phyloP scores from a whole-genome alignment of 1,140 invertebrate genomes.

The Mesaphorura yosii region DNA sequence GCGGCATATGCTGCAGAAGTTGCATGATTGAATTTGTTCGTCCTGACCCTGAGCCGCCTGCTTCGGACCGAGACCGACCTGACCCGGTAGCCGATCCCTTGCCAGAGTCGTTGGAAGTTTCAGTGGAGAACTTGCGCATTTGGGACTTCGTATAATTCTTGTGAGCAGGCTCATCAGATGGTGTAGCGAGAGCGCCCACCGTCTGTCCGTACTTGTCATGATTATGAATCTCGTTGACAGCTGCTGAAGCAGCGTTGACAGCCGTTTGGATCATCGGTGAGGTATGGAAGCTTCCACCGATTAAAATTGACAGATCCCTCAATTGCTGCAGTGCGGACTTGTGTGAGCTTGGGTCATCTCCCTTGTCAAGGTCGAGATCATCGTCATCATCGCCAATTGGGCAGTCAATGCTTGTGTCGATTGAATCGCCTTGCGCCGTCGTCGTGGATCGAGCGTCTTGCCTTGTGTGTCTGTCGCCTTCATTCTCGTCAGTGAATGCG shows the following conservation, averaged over 20 bases:
- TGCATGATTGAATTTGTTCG: too few relatives aligned
- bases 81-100: slow-evolving; percentile 24
- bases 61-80: slow-evolving; percentile 8
- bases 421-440: too few relatives aligned
- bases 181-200: too few relatives aligned
- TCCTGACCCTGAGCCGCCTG: slow-evolving; percentile 12
- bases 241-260: too few relatives aligned
- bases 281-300: slow-evolving; percentile 22
- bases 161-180: background rate
- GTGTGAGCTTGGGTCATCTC: slow-evolving; percentile 1
- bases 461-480: background rate
- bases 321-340: slow-evolving; percentile 24
- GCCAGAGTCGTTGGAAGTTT: slow-evolving; percentile 25
- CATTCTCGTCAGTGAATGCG: slow-evolving; percentile 12
- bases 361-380: background rate
- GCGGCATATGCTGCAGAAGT: too few relatives aligned
- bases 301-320: slow-evolving; percentile 22
- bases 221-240: background rate
- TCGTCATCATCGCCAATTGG: too few relatives aligned
- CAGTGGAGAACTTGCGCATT: slow-evolving; percentile 18
- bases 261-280: background rate
- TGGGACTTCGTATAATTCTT: too few relatives aligned
- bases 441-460: background rate
- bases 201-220: background rate
- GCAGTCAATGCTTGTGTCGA: too few relatives aligned